These are phyloP conservation scores for Chloropsis hardwickii DNA, from an alignment of 2,113 vertebrate species.

Conservation along the genomic window DNA sequence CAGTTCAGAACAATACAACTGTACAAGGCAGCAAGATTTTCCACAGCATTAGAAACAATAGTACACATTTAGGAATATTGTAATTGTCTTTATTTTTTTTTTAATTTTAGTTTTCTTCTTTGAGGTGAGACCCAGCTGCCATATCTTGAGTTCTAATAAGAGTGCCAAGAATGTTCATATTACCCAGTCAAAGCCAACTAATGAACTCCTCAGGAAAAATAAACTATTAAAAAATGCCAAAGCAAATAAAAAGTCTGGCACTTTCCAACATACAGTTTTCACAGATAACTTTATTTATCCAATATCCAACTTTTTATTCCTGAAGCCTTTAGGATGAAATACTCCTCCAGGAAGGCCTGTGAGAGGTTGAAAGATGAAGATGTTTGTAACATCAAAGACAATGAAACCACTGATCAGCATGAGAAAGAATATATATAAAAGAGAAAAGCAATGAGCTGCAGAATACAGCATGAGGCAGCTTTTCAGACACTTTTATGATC, in stretches of 20 bases:
- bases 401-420: background rate
- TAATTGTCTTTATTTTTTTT: background rate
- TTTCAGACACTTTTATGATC: background rate
- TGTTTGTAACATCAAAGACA: background rate
- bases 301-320: background rate
- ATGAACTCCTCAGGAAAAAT: background rate
- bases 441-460: background rate
- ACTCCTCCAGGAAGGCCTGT: background rate
- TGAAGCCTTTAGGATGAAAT: background rate
- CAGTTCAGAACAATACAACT: background rate
- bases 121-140: background rate
- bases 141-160: background rate
- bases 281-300: background rate
- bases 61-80: background rate
- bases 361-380: background rate
- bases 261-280: background rate
- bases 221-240: background rate
- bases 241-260: background rate
- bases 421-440: background rate
- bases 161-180: background rate
- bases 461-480: background rate
- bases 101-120: background rate
- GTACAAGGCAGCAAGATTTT: background rate
- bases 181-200: background rate
- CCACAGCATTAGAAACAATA: background rate